phyloP scores from a whole-genome alignment of 2,797 vertebrate genomes.

The Coendou prehensilis region DNA sequence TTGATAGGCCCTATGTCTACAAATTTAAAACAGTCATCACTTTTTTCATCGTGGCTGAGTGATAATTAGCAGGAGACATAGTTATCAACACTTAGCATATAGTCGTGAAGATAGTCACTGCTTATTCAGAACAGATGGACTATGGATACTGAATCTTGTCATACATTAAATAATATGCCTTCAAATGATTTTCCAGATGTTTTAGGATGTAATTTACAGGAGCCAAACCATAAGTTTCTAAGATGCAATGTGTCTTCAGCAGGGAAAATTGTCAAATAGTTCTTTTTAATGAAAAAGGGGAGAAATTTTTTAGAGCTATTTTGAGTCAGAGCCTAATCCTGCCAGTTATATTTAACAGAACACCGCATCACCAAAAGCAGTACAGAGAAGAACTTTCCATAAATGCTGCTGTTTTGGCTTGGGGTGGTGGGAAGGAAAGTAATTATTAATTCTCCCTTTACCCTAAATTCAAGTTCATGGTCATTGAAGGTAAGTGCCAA shows the following conservation, averaged over 20 bases:
- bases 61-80: constrained; percentile 89
- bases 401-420: background rate
- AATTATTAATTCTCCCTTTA: background rate
- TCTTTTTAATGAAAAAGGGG: constrained; percentile 21
- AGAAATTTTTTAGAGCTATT: constrained; percentile 21
- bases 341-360: background rate
- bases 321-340: background rate
- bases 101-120: constrained; percentile 85
- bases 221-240: constrained; percentile 59
- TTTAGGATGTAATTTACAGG: constrained; percentile 88
- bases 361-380: background rate
- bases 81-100: constrained; percentile 89
- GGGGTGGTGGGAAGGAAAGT: background rate
- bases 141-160: constrained; percentile 86
- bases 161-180: constrained; percentile 87
- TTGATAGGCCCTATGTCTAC: constrained; percentile 87
- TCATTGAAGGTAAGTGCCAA: background rate
- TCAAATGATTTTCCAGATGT: constrained; percentile 87
- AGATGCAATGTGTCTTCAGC: constrained; percentile 42
- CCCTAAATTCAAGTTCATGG: background rate
- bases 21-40: constrained; percentile 88
- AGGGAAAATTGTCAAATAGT: constrained; percentile 45
- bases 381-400: background rate
- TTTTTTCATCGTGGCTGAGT: constrained; percentile 87
- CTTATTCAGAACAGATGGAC: constrained; percentile 90